Conservation (phyloP, 2,888 invertebrate genomes). For the Palloptera scutellata region DNA sequence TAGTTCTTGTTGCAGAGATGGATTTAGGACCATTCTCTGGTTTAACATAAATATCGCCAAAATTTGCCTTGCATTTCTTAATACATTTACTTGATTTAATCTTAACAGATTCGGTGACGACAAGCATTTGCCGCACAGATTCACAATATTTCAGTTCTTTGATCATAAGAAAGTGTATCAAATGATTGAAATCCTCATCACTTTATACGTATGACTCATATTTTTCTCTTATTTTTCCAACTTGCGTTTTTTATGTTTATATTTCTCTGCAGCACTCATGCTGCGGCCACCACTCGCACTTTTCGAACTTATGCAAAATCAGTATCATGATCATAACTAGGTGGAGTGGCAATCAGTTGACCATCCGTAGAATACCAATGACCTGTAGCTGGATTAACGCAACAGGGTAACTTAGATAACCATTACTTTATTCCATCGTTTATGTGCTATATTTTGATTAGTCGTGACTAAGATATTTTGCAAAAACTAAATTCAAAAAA, state of each 20-base stretch:
- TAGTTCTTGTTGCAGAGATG: constrained; percentile 20
- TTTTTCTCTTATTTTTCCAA: constrained; percentile 48
- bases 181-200: constrained; percentile 92
- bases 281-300: constrained; percentile 5
- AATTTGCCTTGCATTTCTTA: constrained; percentile 94
- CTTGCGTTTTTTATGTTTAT: constrained; percentile 49
- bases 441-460: too few relatives aligned
- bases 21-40: constrained; percentile 55
- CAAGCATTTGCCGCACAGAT: constrained; percentile 64
- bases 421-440: too few relatives aligned
- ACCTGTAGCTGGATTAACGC: constrained; percentile 59
- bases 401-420: constrained; percentile 59
- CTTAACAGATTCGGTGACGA: constrained; percentile 72
- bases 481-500: too few relatives aligned
- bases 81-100: constrained; percentile 95
- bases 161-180: constrained; percentile 93
- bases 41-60: constrained; percentile 72
- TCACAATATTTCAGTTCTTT: constrained; percentile 94
- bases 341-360: constrained; percentile 54
- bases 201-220: constrained; percentile 83
- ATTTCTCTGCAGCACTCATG: constrained; percentile 13
- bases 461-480: too few relatives aligned
- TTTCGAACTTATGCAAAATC: constrained; percentile 45
- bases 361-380: constrained; percentile 61
- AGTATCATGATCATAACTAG: constrained; percentile 56